A percentile compares a stretch with the other conserved stretches of the same genome.
Conservation (phyloP, 2,888 invertebrate species). For the Temnothorax unifasciatus region DNA sequence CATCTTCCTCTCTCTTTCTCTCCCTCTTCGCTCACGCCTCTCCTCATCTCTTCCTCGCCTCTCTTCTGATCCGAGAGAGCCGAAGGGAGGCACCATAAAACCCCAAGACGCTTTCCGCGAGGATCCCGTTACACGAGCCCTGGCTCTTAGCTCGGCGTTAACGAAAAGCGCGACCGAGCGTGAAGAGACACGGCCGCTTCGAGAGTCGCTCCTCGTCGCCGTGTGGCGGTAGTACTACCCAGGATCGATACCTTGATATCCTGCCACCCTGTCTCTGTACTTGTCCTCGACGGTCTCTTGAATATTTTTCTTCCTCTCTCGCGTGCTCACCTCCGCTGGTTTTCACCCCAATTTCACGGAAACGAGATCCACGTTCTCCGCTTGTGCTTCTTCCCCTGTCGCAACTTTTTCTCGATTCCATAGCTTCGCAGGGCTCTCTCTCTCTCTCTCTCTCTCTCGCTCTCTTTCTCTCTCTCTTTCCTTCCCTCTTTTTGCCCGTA, state of each 20-base stretch:
- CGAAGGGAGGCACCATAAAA: conserved; percentile 76
- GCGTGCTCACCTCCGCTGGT: conserved; percentile 60
- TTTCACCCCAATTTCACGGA: conserved; percentile 75
- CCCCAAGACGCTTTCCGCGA: conserved; percentile 80
- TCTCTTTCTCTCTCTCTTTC: too few species aligned
- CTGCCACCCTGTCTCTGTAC: conserved; percentile 73
- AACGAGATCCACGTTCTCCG: conserved; percentile 64
- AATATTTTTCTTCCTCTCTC: conserved; percentile 74
- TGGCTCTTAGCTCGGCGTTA: conserved; percentile 79
- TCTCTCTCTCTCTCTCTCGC: neutral
- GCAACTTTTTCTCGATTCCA: conserved; percentile 29
- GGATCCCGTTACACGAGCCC: conserved; percentile 81
- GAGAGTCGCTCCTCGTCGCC: conserved; percentile 72
- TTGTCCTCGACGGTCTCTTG: conserved; percentile 70
- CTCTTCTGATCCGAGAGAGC: conserved; percentile 69
- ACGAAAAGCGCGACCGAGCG: conserved; percentile 82
- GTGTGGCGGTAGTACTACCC: conserved; percentile 61
- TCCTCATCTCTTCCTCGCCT: conserved; percentile 49
- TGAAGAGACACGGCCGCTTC: conserved; percentile 78
- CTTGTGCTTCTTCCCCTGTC: neutral
- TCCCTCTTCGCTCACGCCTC: conserved; percentile 28
- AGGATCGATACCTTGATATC: conserved; percentile 77
- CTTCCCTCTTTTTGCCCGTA: neutral
- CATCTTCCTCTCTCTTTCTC: conserved; percentile 60
- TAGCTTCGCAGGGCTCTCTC: neutral